Conservation (phyloP, 2,113 vertebrate species). For the Geothlypis trichas region DNA sequence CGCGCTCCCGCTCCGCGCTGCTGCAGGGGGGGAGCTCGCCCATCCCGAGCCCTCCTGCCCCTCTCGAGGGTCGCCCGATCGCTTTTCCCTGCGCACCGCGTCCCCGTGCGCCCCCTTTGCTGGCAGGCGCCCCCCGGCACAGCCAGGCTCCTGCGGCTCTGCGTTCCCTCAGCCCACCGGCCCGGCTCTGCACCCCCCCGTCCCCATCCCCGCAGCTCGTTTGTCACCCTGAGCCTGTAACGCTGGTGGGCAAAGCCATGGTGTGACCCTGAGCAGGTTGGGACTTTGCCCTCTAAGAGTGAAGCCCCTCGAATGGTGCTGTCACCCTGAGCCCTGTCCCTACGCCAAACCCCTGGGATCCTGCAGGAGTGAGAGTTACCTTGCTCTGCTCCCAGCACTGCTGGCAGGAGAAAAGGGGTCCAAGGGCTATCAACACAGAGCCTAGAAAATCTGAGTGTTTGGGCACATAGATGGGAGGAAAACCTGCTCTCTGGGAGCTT, state of each 20-base stretch:
- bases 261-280: not conserved
- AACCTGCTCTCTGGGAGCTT: not conserved
- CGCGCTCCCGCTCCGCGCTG: not conserved
- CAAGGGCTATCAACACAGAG: not conserved
- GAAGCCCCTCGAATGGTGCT: rapidly evolving
- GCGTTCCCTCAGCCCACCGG: not conserved
- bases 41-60: not conserved
- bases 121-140: not conserved
- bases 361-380: rapidly evolving
- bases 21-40: not conserved
- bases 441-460: not conserved
- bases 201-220: not conserved
- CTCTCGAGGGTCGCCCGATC: too few species aligned
- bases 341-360: not conserved
- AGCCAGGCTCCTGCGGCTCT: not conserved
- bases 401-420: not conserved
- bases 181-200: not conserved
- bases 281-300: not conserved
- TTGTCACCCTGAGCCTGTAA: not conserved
- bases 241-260: rapidly evolving
- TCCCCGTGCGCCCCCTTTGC: not conserved
- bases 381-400: rapidly evolving
- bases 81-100: not conserved
- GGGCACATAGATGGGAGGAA: not conserved
- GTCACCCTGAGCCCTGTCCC: not conserved